Conservation (phyloP, 2,113 vertebrate genomes). For the Potamarius usumacintae region DNA sequence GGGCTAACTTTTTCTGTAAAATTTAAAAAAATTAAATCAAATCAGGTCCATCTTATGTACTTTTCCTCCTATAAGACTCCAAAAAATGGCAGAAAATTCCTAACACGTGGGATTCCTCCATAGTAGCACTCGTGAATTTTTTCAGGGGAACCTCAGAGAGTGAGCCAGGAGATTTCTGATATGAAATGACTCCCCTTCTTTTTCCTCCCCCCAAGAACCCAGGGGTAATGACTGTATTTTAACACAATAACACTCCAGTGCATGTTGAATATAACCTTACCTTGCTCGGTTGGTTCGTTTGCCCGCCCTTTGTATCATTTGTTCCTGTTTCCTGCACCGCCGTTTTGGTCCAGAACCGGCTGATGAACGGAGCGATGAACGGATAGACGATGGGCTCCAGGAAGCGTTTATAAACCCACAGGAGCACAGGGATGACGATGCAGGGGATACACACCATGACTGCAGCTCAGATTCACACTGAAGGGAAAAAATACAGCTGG, state of each 20-base stretch:
- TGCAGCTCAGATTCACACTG: slow-evolving; percentile 34
- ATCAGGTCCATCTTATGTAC: too few species aligned
- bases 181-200: too few species aligned
- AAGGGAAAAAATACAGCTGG: too few species aligned
- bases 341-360: slow-evolving; percentile 79
- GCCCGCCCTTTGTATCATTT: slow-evolving; percentile 52
- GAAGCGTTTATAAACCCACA: slow-evolving; percentile 97
- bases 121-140: too few species aligned
- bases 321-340: slow-evolving; percentile 64
- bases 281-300: slow-evolving; percentile 22
- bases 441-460: slow-evolving; percentile 97
- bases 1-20: too few species aligned
- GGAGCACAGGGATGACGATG: slow-evolving; percentile 91
- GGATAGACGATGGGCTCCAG: slow-evolving; percentile 91
- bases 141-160: too few species aligned
- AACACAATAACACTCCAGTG: neutral
- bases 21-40: too few species aligned
- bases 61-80: too few species aligned
- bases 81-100: too few species aligned
- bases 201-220: neutral
- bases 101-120: too few species aligned
- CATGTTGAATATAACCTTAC: neutral
- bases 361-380: slow-evolving; percentile 82
- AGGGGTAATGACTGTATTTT: neutral
- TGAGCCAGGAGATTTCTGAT: too few species aligned